Evolutionary conservation across 1,140 invertebrate genomes (phyloP), one percentile per base, ranked within the genome.

Genomic region (Drosophila kanapiae): DNA sequence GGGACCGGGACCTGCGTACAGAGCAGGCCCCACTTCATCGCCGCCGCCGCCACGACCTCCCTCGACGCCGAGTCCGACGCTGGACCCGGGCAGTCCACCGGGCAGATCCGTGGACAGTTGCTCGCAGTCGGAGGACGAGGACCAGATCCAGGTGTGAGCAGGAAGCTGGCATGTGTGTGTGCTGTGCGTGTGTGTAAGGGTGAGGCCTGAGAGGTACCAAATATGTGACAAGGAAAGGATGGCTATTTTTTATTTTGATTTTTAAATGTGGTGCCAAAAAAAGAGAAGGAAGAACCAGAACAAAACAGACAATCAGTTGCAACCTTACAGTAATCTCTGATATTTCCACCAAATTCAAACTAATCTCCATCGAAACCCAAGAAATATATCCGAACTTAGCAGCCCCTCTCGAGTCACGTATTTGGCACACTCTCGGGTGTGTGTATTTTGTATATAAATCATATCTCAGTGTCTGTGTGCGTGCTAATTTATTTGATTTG

Each of bases 61-160:
- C n/a, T 93, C 92, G 1, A 90, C 85, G 14, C 92, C 92, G 4
- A 93, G 92, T 82, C 92, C 92, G 0, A 92, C 92, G 23, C 51
- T 93, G 9, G 92, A 93, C 68, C 92, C 92, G 47, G 92, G 92
- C 35, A 93, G 92, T 82, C 92, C 92, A 68, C 92, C 92, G 4
- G 92, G 91, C 0, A 79, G 92, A 6, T 93, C 92, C 29, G 81
- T 91, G 18, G 91, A 93, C 49, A 92, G 91, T 23, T 92, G 91
- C 13, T 92, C 87, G 27, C 91, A 90, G 42, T 92, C 91, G 29
- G 92, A 93, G 40, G 92, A 93, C 33, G 92, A 93, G 64, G 92
- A 93, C 63, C 91, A 92, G 53, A 84, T 93, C 31, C 92, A 93
- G 58, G 92, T 93, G 45, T 93, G 71, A 92, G 23, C 1, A 5